Percentiles rank a stretch among this genome's conserved stretches.
Evolutionary conservation across 2,113 vertebrate species (phyloP).

Genomic region (Myodes glareolus): DNA sequence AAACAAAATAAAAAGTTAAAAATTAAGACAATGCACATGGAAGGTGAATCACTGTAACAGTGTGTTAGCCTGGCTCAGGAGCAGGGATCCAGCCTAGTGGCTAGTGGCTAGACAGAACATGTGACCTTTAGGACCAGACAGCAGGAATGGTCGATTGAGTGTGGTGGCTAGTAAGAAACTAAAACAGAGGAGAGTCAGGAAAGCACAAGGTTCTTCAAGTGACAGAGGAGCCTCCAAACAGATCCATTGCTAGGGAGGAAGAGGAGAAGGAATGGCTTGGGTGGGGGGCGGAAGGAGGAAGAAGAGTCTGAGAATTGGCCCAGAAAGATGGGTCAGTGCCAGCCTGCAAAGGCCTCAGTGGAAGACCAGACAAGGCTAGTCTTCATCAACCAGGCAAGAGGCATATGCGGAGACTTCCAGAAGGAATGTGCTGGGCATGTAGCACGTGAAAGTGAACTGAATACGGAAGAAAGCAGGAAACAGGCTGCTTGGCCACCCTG

Average conservation of each 20-base stretch:
- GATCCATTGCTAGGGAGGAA: background rate
- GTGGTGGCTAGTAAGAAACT: background rate
- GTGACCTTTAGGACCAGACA: background rate
- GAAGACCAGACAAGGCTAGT: background rate
- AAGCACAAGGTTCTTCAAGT: background rate
- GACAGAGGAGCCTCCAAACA: background rate
- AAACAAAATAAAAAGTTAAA: no score
- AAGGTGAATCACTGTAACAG: background rate
- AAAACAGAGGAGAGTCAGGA: background rate
- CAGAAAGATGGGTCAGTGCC: background rate
- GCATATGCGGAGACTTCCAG: slow-evolving; percentile 14
- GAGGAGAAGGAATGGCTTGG: background rate
- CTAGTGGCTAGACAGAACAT: background rate
- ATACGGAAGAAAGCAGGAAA: slow-evolving; percentile 21
- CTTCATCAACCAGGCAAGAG: background rate
- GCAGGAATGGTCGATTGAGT: background rate
- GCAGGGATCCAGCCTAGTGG: background rate
- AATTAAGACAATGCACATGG: background rate
- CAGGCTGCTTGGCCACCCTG: background rate
- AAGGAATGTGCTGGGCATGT: slow-evolving; percentile 19
- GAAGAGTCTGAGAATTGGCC: background rate
- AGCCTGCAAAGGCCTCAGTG: background rate
- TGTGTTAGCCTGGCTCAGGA: background rate
- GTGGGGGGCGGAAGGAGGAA: background rate
- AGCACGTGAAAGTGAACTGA: background rate